Evolutionary conservation across 2,888 invertebrate genomes (phyloP).

Genomic region (Teleiodes luculella): DNA sequence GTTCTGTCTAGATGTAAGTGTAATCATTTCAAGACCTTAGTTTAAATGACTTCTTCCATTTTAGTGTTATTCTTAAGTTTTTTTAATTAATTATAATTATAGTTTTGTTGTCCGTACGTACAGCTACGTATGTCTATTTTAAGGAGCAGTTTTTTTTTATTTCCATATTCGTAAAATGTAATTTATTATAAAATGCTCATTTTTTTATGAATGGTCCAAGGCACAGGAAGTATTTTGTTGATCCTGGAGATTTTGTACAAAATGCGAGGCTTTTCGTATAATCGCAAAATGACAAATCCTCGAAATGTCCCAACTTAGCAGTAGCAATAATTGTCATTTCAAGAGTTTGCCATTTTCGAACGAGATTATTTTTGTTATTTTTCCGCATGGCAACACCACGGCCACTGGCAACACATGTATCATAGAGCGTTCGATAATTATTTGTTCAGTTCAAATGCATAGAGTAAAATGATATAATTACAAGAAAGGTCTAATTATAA

Average conservation of each 20-base stretch:
- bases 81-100: conserved; percentile 51
- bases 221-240: conserved; percentile 42
- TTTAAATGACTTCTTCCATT: conserved; percentile 75
- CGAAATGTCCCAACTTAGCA: conserved; percentile 21
- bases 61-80: conserved; percentile 65
- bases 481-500: conserved; percentile 77
- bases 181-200: conserved; percentile 57
- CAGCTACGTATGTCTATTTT: conserved; percentile 38
- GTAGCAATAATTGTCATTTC: background rate
- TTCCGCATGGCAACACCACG: conserved; percentile 44
- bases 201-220: conserved; percentile 41
- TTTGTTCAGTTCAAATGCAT: conserved; percentile 64
- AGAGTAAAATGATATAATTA: conserved; percentile 67
- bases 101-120: conserved; percentile 60
- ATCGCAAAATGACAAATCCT: conserved; percentile 27
- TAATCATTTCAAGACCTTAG: conserved; percentile 44
- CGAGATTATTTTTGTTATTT: conserved; percentile 35
- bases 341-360: background rate
- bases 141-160: conserved; percentile 33
- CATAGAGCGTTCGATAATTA: conserved; percentile 56
- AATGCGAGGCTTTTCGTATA: conserved; percentile 51
- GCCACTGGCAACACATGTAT: conserved; percentile 39
- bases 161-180: conserved; percentile 41
- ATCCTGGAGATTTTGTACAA: conserved; percentile 62
- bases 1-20: conserved; percentile 39